A percentile compares a stretch with the other conserved stretches of the same genome.
phyloP scores from a whole-genome alignment of 2,888 invertebrate genomes.

The Aplocera efformata region DNA sequence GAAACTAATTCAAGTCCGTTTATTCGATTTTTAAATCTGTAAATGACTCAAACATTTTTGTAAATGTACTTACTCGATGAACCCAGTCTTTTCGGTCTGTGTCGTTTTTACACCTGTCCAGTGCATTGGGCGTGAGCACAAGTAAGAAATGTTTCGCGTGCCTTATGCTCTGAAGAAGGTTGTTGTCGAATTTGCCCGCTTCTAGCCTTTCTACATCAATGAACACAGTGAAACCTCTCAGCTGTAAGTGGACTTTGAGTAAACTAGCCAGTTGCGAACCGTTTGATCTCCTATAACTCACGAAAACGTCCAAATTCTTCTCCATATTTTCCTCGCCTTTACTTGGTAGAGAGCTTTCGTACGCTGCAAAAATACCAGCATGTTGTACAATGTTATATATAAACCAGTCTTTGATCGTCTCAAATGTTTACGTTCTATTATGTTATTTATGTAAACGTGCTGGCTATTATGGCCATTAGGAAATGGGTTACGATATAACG shows the following conservation, averaged over 20 bases:
- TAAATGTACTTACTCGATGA: conserved; percentile 88
- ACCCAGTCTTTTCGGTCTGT: conserved; percentile 99
- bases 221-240: conserved; percentile 97
- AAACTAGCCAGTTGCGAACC: conserved; percentile 97
- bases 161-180: conserved; percentile 96
- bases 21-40: no score
- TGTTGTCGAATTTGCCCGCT: conserved; percentile 99
- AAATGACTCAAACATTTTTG: neutral
- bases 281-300: conserved; percentile 97
- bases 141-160: conserved; percentile 98
- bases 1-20: no score
- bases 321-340: conserved; percentile 89
- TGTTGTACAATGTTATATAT: conserved; percentile 15
- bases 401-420: conserved; percentile 23
- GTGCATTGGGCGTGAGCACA: conserved; percentile 95
- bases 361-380: conserved; percentile 60
- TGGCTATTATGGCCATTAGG: conserved; percentile 11
- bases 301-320: conserved; percentile 97
- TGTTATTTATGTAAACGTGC: conserved; percentile 17
- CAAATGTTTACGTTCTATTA: conserved; percentile 19
- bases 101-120: conserved; percentile 96
- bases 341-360: conserved; percentile 83
- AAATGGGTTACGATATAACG: conserved; percentile 20
- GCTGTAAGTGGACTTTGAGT: conserved; percentile 97
- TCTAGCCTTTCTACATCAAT: conserved; percentile 98